Evolutionary conservation across 2,113 vertebrate species (phyloP), one percentile per base, ranked within the genome.

Genomic region (Leptosomus discolor): DNA sequence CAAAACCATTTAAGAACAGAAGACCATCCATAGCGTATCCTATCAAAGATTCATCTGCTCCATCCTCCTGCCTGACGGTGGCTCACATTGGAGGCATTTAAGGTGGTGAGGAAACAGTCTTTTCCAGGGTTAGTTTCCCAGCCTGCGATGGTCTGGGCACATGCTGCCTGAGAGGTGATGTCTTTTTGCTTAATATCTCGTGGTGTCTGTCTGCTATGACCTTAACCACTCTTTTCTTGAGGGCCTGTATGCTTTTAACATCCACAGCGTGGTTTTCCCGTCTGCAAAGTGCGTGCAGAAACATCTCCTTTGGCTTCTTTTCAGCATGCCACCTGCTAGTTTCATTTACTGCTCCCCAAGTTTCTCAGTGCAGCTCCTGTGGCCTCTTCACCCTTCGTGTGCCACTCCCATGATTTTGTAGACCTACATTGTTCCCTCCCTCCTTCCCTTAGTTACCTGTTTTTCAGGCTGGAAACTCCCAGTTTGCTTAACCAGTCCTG

Each of bases 201-300:
- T 19, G 82, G 18, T 73, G 79, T n/a, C 39, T 56, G 61, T 36
- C 45, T 65, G 34, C 39, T 56, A 0, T 51, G 70, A 51, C 65
- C 45, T 71, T 74, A 75, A 54, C 36, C 32, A 20, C 9, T 9
- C 46, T 68, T 19, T 48, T 24, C 45, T 27, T 19, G 24, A 85
- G 48, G 37, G 4, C 61, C 3, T 0, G 0, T 3, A 5, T 48
- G 16, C 8, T 63, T 45, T 34, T 36, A 41, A 9, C 11, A 36
- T 8, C 29, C 29, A 12, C 43, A 60, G 81, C 48, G 30, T 58
- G 12, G 21, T 58, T 67, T 67, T 34, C 26, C 39, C 61, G 36
- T 17, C 77, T 68, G 71, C 71, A 24, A 84, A 32, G 37, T 67
- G 67, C 53, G 8, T 27, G 70, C 51, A 54, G 46, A 36, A 71